phyloP scores from a whole-genome alignment of 2,888 invertebrate genomes.

The Microctonus hyperodae region DNA sequence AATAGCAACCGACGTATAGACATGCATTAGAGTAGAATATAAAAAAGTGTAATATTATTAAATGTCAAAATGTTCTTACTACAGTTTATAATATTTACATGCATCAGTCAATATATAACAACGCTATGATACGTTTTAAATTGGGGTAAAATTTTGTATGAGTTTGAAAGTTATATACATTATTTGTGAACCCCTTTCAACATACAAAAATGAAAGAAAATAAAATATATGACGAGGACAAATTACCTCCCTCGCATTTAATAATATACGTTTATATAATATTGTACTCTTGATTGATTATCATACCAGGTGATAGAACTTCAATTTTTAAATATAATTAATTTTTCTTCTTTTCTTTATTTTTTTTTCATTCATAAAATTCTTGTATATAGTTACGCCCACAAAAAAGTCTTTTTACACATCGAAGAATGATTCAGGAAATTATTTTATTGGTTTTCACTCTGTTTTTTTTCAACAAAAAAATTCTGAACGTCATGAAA shows the following conservation, averaged over 20 bases:
- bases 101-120: conserved; percentile 22
- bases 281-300: conserved; percentile 49
- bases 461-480: not conserved
- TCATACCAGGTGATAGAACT: conserved; percentile 51
- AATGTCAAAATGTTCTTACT: too few relatives aligned
- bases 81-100: conserved; percentile 29
- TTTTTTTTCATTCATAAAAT: not conserved
- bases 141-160: not conserved
- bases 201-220: conserved; percentile 21
- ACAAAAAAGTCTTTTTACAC: not conserved
- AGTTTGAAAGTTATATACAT: not conserved
- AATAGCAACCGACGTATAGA: not conserved
- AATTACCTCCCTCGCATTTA: conserved; percentile 42
- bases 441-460: not conserved
- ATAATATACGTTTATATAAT: not conserved
- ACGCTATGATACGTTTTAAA: conserved; percentile 19
- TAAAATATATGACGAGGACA: conserved; percentile 53
- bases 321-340: not conserved
- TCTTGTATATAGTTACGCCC: not conserved
- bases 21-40: too few relatives aligned
- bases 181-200: not conserved
- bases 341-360: not conserved
- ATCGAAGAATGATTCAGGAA: not conserved
- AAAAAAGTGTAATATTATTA: too few relatives aligned
- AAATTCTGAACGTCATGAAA: not conserved